These are phyloP conservation scores for Leptinotarsa juncta DNA, from an alignment of 2,888 invertebrate genomes.

Conservation along the genomic window DNA sequence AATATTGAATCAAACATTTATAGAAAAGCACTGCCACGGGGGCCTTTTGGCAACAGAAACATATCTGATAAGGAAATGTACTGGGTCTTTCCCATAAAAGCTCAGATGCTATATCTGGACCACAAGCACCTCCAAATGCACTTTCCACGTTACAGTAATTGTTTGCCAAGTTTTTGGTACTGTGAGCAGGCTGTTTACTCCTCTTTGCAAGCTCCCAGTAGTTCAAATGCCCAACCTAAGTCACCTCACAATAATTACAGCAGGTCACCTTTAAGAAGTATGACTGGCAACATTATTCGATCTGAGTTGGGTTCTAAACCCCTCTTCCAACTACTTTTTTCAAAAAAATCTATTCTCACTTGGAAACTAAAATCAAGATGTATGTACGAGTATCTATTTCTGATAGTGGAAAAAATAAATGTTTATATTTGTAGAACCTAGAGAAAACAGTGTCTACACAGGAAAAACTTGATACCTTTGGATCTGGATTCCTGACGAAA, in stretches of 20 bases:
- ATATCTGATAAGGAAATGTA: slow-evolving; percentile 61
- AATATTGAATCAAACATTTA: slow-evolving; percentile 67
- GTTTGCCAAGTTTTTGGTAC: slow-evolving; percentile 41
- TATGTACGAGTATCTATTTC: too few species aligned
- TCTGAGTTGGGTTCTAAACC: slow-evolving; percentile 66
- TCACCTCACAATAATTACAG: slow-evolving; percentile 43
- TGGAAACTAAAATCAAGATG: too few species aligned
- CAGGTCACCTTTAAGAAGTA: slow-evolving; percentile 51
- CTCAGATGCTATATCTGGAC: slow-evolving; percentile 61
- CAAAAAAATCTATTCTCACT: slow-evolving; percentile 48
- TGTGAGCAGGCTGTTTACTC: slow-evolving; percentile 59
- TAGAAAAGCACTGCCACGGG: slow-evolving; percentile 86
- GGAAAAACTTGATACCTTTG: too few species aligned
- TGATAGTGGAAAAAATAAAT: too few species aligned
- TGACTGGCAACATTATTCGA: slow-evolving; percentile 72
- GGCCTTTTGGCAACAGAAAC: slow-evolving; percentile 70
- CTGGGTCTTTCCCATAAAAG: slow-evolving; percentile 44
- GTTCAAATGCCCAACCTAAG: slow-evolving; percentile 47
- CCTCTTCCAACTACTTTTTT: slow-evolving; percentile 65
- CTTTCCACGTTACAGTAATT: slow-evolving; percentile 55
- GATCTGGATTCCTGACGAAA: too few species aligned
- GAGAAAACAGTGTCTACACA: too few species aligned
- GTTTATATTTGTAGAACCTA: too few species aligned
- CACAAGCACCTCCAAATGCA: slow-evolving; percentile 61
- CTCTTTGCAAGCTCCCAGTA: slow-evolving; percentile 55